A percentile compares a stretch with the other conserved stretches of the same genome.
These are phyloP conservation scores for Sander lucioperca DNA, from an alignment of 2,113 vertebrate genomes.

Conservation along the genomic window DNA sequence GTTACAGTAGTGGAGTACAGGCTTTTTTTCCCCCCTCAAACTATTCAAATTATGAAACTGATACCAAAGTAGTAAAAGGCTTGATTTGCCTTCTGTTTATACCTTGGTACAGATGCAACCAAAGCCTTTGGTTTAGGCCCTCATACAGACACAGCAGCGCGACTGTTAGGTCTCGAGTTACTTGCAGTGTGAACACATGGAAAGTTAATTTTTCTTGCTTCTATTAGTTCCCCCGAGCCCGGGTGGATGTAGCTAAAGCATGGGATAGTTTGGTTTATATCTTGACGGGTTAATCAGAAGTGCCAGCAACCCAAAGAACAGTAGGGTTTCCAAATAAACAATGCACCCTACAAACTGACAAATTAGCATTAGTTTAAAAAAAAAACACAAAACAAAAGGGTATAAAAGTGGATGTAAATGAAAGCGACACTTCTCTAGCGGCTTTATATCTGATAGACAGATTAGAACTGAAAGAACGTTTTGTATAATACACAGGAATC, in stretches of 20 bases:
- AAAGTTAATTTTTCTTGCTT: not conserved
- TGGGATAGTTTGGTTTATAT: slow-evolving; percentile 10
- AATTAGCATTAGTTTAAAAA: slow-evolving; percentile 31
- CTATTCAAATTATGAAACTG: not conserved
- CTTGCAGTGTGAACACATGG: not conserved
- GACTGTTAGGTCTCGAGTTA: not conserved
- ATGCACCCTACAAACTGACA: slow-evolving; percentile 4
- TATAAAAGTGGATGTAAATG: slow-evolving; percentile 13
- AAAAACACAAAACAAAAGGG: slow-evolving; percentile 1
- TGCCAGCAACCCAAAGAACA: slow-evolving; percentile 11
- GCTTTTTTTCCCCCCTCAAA: not conserved
- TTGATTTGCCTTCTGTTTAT: not conserved
- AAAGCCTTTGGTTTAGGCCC: not conserved
- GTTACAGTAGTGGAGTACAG: not conserved
- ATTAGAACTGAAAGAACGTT: slow-evolving; percentile 33
- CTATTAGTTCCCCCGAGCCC: not conserved
- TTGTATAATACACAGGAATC: slow-evolving; percentile 25
- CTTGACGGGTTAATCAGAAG: not conserved
- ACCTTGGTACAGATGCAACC: not conserved
- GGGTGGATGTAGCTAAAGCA: not conserved
- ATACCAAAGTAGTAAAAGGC: not conserved
- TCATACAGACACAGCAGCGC: not conserved
- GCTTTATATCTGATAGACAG: slow-evolving; percentile 22
- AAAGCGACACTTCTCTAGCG: slow-evolving; percentile 14
- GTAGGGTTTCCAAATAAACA: slow-evolving; percentile 25